A percentile compares a stretch with the other conserved stretches of the same genome.
Evolutionary conservation across 2,113 vertebrate species (phyloP).

Genomic region (Catharus fuscescens): DNA sequence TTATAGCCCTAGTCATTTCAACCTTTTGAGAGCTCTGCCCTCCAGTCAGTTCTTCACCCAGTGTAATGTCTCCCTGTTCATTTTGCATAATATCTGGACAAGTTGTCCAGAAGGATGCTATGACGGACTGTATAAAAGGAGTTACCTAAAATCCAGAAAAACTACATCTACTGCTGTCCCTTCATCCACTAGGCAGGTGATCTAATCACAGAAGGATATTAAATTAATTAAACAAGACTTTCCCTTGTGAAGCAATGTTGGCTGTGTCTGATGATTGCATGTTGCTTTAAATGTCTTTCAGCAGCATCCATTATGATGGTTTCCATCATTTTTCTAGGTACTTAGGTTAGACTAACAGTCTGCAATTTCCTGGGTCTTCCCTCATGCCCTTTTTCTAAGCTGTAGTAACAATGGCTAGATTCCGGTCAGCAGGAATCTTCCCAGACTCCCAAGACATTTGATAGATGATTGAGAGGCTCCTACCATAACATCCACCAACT

Average conservation of each 20-base stretch:
- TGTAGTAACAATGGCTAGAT: neutral
- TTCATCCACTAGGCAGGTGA: neutral
- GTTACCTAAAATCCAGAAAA: neutral
- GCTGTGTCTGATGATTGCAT: neutral
- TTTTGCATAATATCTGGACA: neutral
- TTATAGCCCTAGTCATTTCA: neutral
- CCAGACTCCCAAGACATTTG: neutral
- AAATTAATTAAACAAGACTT: neutral
- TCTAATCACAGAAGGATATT: neutral
- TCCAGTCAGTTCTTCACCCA: neutral
- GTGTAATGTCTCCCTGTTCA: neutral
- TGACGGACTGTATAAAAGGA: neutral
- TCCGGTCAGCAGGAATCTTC: neutral
- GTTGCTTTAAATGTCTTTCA: neutral
- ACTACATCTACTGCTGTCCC: neutral
- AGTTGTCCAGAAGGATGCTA: neutral
- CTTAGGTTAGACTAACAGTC: neutral
- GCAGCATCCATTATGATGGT: neutral
- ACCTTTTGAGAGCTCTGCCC: neutral
- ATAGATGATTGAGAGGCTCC: neutral
- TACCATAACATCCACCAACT: neutral
- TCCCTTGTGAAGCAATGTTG: neutral
- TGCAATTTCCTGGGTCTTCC: neutral
- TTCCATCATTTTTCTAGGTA: neutral
- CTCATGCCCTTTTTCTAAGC: neutral